Base-by-base conservation (phyloP, 2,888 invertebrate genomes). In the Fissipunctia ypsillon region DNA sequence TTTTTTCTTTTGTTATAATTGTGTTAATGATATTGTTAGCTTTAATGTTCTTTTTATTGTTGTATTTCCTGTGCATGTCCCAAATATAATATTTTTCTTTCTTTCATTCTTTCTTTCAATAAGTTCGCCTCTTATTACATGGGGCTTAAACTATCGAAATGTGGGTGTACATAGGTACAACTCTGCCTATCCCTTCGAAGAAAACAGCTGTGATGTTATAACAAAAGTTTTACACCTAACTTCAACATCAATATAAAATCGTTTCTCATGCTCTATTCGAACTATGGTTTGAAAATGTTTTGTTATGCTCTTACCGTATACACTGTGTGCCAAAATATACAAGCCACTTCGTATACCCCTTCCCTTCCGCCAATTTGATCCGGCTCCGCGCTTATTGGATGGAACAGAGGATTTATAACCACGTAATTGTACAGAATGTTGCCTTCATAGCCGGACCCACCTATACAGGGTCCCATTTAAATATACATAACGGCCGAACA, bases 331-430 rank as follows among this genome's bases (percentile, higher is more conserved):
- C 25, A 80, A 65, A 73, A 80, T 48, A 66, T 22, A 52, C 43
- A 28, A 31, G 7, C 31, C 59, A 31, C 65, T 54, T 28, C 12
- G 9, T 63, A 41, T 16, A 54, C 5, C 38, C 22, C 50, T 54
- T 48, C 56, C 65, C 43, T 43, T 41, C 66, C 71, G 52, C 61
- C 68, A 84, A 75, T 78, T 67, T 75, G 72, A 69, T 81, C 69
- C 69, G 31, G 28, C 22, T 45, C 50, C 66, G 9, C 60, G 57
- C 73, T 79, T 76, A 79, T 85, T 82, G 73, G 60, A 76, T 73
- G 64, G 72, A 65, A 84, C 86, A 73, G 78, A 76, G 75, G 78
- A 84, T 84, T 86, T 86, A 78, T 84, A 74, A 68, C 70, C 61
- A 66, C 75, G 59, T 80, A 80, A 84, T 80, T 80, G 84, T 73